Evolutionary conservation across 2,113 vertebrate genomes (phyloP), one percentile per base, ranked within the genome.

Genomic region (Datnioides undecimradiatus): DNA sequence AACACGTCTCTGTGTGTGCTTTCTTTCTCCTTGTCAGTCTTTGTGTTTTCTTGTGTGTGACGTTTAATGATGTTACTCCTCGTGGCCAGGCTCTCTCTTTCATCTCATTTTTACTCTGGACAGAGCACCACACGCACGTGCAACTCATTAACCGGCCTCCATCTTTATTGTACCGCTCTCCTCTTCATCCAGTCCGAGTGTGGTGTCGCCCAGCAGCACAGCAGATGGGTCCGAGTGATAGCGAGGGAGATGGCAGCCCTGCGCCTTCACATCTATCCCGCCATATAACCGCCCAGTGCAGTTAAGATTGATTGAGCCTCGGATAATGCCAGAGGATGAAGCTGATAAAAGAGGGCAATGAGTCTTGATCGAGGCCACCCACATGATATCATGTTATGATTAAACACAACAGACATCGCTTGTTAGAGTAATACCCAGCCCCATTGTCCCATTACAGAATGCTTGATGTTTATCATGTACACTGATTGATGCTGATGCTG

Each of bases 221-320:
- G 82, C 80, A 87, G 83, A 88, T 85, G 57, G 73, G 71, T 64
- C 19, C 41, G 6, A 23, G 58, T 25, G 90, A 92, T 91, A 86
- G 89, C 33, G 17, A 57, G 58, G 82, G 82, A 88, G n/a, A 89
- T 84, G 64, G 80, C 82, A 27, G 81, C 64, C 46, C 70, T 55
- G 41, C 25, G 49, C 54, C 38, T 73, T 83, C 79, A 16, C 83
- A 65, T 77, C 83, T 80, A 70, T 70, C 52, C 54, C 45, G n/a
- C 65, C 68, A 21, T 84, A 76, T 80, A 73, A 79, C 76, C 76
- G 38, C 79, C 71, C 73, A 59, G 87, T 84, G 76, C 76, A 70
- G 85, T 90, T 93, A 83, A 59, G 77, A 94, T 83, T 85, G 92
- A 94, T 92, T 79, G 70, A 72, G 63, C 76, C 83, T 64, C 60